A percentile compares a stretch with the other conserved stretches of the same genome.
Conservation (phyloP, 37 sponge, comb jelly and placozoan genomes). For the Ianthella basta region DNA sequence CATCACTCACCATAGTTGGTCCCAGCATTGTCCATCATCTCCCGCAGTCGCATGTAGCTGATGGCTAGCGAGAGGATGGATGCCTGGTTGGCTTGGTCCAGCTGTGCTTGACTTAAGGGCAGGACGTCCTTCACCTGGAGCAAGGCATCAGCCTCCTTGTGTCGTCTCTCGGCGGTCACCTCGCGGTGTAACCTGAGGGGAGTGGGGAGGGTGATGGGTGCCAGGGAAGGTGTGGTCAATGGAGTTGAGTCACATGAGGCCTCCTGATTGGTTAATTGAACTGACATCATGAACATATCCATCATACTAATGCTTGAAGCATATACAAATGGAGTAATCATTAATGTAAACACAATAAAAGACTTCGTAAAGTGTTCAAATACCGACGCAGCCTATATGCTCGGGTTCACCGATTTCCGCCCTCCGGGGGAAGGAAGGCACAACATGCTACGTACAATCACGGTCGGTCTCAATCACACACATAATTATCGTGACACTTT, state of each 20-base stretch:
- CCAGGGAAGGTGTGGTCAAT: too few species aligned
- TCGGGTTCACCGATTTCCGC: too few species aligned
- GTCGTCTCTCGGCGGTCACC: background rate
- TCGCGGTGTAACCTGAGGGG: background rate
- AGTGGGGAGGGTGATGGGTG: too few species aligned
- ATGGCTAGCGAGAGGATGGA: background rate
- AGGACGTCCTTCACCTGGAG: background rate
- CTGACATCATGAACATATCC: too few species aligned
- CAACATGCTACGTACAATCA: too few species aligned
- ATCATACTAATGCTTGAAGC: too few species aligned
- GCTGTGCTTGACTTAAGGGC: background rate
- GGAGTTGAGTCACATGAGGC: too few species aligned
- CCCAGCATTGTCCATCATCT: background rate
- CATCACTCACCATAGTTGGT: background rate
- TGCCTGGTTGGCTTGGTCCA: slow-evolving; percentile 10
- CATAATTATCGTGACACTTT: too few species aligned
- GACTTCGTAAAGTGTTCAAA: background rate
- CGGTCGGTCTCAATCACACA: too few species aligned
- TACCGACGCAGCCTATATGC: too few species aligned
- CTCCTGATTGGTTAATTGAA: too few species aligned
- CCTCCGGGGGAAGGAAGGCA: too few species aligned
- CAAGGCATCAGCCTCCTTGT: slow-evolving; percentile 12
- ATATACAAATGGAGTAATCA: background rate
- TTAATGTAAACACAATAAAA: background rate
- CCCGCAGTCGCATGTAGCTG: background rate